Percentiles rank a stretch among this genome's conserved stretches.
phyloP scores from a whole-genome alignment of 2,888 invertebrate genomes.

The Apamea monoglypha region DNA sequence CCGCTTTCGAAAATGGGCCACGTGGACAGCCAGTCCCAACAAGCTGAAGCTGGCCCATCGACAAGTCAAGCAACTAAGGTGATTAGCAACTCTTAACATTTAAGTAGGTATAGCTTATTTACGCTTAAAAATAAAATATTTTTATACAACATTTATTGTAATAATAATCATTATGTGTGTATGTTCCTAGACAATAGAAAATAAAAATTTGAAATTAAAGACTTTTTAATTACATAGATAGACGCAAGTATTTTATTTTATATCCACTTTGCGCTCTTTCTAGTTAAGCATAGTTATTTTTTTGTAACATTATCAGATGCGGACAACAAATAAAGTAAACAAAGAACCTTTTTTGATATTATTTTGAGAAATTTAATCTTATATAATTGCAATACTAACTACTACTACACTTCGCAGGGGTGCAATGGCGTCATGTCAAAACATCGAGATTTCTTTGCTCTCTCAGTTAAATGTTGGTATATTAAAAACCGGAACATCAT shows the following conservation, averaged over 20 bases:
- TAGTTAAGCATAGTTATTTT: neutral
- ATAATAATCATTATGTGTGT: neutral
- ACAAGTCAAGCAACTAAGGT: conserved; percentile 67
- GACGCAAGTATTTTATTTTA: conserved; percentile 3
- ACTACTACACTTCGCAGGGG: neutral
- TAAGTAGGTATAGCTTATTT: conserved; percentile 24
- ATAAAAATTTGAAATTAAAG: neutral
- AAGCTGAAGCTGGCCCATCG: conserved; percentile 69
- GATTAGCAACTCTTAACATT: conserved; percentile 19
- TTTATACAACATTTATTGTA: neutral
- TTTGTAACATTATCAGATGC: conserved; percentile 49
- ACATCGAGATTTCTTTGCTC: neutral
- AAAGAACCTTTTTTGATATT: neutral
- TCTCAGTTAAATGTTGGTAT: neutral
- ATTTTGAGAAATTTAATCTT: neutral
- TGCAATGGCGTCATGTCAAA: neutral
- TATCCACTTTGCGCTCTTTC: conserved; percentile 4
- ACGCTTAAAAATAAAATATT: conserved; percentile 1
- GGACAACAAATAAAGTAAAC: conserved; percentile 6
- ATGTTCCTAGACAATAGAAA: neutral
- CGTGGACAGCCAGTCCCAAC: conserved; percentile 85
- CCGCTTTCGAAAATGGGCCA: conserved; percentile 95
- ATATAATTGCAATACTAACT: neutral
- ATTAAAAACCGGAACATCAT: neutral
- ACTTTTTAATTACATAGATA: conserved; percentile 1